Evolutionary conservation across 2,113 vertebrate genomes (phyloP).

Genomic region (Apodemus speciosus): DNA sequence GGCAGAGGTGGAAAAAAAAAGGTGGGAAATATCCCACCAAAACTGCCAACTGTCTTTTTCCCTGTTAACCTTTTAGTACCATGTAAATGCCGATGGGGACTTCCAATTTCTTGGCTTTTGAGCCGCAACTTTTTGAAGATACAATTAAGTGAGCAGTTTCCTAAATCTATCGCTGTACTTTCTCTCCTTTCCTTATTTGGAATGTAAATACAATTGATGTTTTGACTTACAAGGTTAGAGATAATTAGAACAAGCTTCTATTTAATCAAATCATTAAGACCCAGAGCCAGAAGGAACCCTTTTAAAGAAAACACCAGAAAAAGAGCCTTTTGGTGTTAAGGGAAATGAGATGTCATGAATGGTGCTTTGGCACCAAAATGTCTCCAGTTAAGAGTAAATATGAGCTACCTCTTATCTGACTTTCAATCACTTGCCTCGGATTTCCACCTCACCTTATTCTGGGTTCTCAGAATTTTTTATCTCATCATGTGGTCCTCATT

Average conservation of each 20-base stretch:
- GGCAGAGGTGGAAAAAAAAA: background rate
- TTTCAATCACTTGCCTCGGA: constrained; percentile 9
- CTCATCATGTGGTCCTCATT: background rate
- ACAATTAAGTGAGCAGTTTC: constrained; percentile 15
- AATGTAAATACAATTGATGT: constrained; percentile 43
- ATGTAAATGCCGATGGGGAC: background rate
- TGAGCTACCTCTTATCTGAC: constrained; percentile 24
- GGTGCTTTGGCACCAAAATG: constrained; percentile 30
- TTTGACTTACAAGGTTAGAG: constrained; percentile 62
- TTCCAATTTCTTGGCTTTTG: constrained; percentile 44
- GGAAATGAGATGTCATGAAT: constrained; percentile 51
- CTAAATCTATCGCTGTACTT: background rate
- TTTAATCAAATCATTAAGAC: constrained; percentile 65
- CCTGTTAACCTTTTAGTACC: background rate
- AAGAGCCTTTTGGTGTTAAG: constrained; percentile 34
- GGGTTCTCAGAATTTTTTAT: background rate
- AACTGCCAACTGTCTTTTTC: background rate
- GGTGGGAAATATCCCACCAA: background rate
- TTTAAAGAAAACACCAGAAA: constrained; percentile 64
- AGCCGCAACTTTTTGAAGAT: constrained; percentile 43
- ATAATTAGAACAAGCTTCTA: constrained; percentile 64
- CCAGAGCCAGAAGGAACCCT: constrained; percentile 47
- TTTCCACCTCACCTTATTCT: constrained; percentile 38
- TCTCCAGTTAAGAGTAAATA: constrained; percentile 44
- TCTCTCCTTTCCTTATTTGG: constrained; percentile 12